Base-by-base conservation (phyloP, 2,113 vertebrate species). In the Electrona antarctica region DNA sequence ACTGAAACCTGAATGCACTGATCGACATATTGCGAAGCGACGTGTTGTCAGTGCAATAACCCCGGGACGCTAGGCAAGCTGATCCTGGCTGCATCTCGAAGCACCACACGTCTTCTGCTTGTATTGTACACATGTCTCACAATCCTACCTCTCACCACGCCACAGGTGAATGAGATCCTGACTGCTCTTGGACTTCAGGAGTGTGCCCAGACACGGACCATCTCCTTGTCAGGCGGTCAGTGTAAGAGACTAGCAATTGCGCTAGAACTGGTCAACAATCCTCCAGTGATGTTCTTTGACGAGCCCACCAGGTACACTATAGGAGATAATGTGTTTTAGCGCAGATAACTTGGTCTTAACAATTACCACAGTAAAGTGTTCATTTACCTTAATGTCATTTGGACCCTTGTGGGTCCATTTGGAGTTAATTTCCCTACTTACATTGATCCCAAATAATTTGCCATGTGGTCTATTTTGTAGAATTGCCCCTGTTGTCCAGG, bases 201-300 rank as follows among this genome's bases (percentile, higher is more conserved):
- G 67, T 98, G 96, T 77, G 95, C 94, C 2, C 94, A 96, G 79
- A 99, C 96, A 33, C 96, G 97, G 81, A 98, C 98, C 69, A 91
- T 88, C 79, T 92, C 89, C 8, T 94, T 99, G 65, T 99, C 98
- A 0, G 96, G 97, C 0, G 98, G 98, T 0, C 97, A 99, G 85
- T 94, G 97, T 88, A 98, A 99, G 87, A 93, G 98, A 50, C 93
- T 99, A 77, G 97, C 98, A 75, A 99, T 99, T 2, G 98, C 97
- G 47, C 90, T 96, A 78, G 97, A 99, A 87, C 94, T 99, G 83
- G 97, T 98, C 91, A 99, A 99, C 92, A 99, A 99, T 76, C 98
- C 98, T 0, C 97, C 98, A 0, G 96, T 99, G 91, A 98, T 99
- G 98, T 99, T 99, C 92, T 99, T 99, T 21, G 98, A 99, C 10